These are phyloP conservation scores for Anagyrus pseudococci DNA, from an alignment of 2,888 invertebrate genomes.

Conservation along the genomic window DNA sequence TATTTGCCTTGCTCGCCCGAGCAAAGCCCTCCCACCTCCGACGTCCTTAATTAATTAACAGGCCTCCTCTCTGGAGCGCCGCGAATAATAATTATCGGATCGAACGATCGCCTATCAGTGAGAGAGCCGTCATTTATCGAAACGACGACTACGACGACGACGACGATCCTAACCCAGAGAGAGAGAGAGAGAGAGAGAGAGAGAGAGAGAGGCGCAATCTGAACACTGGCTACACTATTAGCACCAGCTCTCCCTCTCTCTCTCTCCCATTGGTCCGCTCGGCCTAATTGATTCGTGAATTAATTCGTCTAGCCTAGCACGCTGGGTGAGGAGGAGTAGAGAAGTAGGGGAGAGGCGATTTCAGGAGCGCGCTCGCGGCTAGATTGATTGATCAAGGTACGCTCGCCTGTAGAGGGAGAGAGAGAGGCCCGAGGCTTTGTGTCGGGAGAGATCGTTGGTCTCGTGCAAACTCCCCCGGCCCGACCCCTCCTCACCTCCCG, in stretches of 20 bases:
- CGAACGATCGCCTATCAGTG: slow-evolving; percentile 56
- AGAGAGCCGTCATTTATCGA: slow-evolving; percentile 53
- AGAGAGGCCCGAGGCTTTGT: not conserved
- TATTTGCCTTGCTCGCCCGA: too few relatives aligned
- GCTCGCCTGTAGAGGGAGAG: not conserved
- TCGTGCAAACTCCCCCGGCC: too few relatives aligned
- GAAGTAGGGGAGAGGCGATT: not conserved
- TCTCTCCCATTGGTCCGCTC: slow-evolving; percentile 27
- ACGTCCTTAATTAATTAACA: slow-evolving; percentile 59
- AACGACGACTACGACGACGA: slow-evolving; percentile 33
- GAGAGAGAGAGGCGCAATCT: too few relatives aligned
- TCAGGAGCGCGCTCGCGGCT: not conserved
- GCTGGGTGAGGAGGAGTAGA: not conserved
- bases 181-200: too few relatives aligned
- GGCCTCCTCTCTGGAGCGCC: not conserved
- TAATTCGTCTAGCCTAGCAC: slow-evolving; percentile 43
- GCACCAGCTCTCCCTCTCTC: not conserved
- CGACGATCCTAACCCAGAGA: not conserved
- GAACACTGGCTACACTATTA: too few relatives aligned
- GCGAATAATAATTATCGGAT: slow-evolving; percentile 59
- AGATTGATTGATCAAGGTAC: not conserved
- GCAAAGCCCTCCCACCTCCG: slow-evolving; percentile 17
- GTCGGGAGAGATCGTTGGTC: too few relatives aligned
- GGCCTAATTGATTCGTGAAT: slow-evolving; percentile 56
- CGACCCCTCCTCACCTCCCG: too few relatives aligned